These are phyloP conservation scores for Caenorhabditis imperialis DNA, from an alignment of 2,888 invertebrate species.

Conservation along the genomic window DNA sequence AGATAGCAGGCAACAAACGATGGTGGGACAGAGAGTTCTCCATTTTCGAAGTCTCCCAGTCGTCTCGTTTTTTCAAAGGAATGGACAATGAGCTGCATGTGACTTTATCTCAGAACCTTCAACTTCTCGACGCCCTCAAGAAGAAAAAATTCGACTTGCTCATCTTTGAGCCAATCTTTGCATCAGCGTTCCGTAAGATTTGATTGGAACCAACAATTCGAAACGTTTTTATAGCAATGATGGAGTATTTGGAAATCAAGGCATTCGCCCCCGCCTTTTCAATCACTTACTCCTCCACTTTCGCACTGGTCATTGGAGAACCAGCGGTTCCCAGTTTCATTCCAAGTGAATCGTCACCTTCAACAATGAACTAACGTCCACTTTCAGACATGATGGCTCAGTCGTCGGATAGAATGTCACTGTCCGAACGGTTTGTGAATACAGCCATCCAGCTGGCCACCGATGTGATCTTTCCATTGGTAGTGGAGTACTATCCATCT, in stretches of 20 bases:
- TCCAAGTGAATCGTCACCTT: constrained; percentile 12
- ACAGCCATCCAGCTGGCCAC: background rate
- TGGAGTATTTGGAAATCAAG: constrained; percentile 26
- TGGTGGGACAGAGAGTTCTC: constrained; percentile 22
- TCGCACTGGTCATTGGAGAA: constrained; percentile 26
- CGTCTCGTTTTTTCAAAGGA: constrained; percentile 7
- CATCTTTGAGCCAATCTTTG: constrained; percentile 25
- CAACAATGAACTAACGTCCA: too few species aligned
- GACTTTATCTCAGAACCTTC: constrained; percentile 11
- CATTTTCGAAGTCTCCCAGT: constrained; percentile 10
- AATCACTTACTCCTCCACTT: constrained; percentile 8
- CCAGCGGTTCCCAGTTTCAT: constrained; percentile 26
- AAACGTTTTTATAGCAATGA: constrained; percentile 12
- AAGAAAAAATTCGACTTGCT: constrained; percentile 28
- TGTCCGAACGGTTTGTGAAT: background rate
- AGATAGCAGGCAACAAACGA: constrained; percentile 16
- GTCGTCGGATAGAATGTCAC: background rate
- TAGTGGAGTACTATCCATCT: too few species aligned
- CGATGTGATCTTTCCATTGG: background rate
- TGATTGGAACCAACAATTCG: background rate
- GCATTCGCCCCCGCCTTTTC: constrained; percentile 27
- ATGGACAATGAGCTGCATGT: constrained; percentile 17
- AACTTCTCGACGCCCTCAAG: constrained; percentile 25
- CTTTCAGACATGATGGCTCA: background rate
- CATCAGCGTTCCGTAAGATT: constrained; percentile 21